Evolutionary conservation across 2,113 vertebrate genomes (phyloP), one percentile per base, ranked within the genome.

Genomic region (Sander lucioperca): DNA sequence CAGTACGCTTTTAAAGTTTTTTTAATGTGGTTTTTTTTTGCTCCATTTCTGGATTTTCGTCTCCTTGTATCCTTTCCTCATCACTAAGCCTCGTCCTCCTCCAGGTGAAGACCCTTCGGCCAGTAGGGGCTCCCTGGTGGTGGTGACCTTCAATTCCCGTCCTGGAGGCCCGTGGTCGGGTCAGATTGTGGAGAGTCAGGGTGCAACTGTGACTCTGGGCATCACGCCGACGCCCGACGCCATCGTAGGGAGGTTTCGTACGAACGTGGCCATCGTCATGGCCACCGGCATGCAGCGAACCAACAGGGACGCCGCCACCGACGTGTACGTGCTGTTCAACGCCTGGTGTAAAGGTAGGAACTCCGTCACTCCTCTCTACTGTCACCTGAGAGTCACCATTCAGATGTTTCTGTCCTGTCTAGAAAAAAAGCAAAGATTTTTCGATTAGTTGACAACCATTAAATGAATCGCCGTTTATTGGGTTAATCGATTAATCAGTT

Each of bases 321-420:
- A 99, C 81, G 73, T 96, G 0, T 99, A 99, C 54, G 86, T 99
- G 82, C 94, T 99, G 51, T 99, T 97, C 95, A 99, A 99, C 45
- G 95, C 98, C 71, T 99, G 98, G 97, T 95, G 94, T 86, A 79
- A 90, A 79, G 76, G 98, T 99, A 89, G 92, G 81, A 0, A 8
- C 4, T 2, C 14, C n/a, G n/a, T n/a, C n/a, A n/a, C n/a, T n/a
- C n/a, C n/a, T n/a, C n/a, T n/a, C n/a, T n/a, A n/a, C n/a, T n/a
- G n/a, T 64, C 67, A 0, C 74, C 69, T 36, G 58, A 33, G 5
- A 27, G 54, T 23, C 39, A 39, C 8, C 3, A 9, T 39, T 39
- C 39, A 11, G 2, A 43, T 2, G 39, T 43, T 43, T 43, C 2
- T 43, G 9, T 2, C 39, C 39, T 39, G 39, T 39, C 39, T 39